Evolutionary conservation across 2,113 vertebrate species (phyloP).

Genomic region (Craseonycteris thonglongyai): DNA sequence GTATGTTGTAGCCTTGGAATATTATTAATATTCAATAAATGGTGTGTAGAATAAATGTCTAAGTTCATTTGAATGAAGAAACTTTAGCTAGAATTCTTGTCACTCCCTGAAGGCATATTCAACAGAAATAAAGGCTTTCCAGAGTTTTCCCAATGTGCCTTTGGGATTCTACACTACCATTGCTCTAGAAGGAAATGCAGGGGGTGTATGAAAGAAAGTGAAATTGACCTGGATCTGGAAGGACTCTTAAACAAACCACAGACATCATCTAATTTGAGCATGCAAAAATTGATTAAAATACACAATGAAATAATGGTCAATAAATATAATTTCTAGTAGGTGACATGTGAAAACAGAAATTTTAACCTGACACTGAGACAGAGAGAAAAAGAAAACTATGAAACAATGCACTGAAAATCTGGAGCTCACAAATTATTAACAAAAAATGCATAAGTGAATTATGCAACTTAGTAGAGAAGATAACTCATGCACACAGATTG

Average conservation of each 20-base stretch:
- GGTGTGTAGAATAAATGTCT: neutral
- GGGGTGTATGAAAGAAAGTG: neutral
- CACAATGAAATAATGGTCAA: neutral
- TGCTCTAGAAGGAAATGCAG: neutral
- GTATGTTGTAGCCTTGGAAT: neutral
- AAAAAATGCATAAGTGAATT: neutral
- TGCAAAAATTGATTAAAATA: neutral
- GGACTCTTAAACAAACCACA: neutral
- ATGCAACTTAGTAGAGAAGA: neutral
- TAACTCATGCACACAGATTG: neutral
- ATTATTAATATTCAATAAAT: neutral
- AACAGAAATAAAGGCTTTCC: neutral
- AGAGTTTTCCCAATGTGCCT: neutral
- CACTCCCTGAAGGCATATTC: neutral
- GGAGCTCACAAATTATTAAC: neutral
- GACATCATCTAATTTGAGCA: neutral
- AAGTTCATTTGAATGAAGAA: neutral
- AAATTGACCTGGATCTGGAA: neutral
- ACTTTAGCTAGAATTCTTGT: neutral
- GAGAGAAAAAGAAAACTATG: neutral
- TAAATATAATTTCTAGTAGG: neutral
- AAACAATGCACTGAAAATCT: neutral
- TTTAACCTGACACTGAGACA: neutral
- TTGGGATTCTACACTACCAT: neutral
- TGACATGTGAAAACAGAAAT: neutral